Base-by-base conservation (phyloP, 2,888 invertebrate genomes). In the Agonum fuliginosum region DNA sequence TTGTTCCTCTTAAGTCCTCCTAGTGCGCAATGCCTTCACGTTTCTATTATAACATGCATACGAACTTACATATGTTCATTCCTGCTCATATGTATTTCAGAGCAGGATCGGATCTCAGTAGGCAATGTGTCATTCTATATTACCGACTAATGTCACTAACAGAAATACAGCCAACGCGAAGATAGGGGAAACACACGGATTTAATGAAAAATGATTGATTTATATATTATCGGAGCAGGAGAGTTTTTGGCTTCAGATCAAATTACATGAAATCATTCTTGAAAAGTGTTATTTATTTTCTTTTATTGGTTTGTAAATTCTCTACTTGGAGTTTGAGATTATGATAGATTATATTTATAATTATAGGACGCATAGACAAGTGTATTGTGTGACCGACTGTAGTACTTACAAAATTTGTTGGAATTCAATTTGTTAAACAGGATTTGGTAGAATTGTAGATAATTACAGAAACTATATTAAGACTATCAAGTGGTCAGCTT, bases 131-230 rank as follows among this genome's bases (percentile, higher is more conserved):
- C 67, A 67, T 67, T 67, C 67, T 65, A 24, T 65, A 65, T 65
- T 74, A 74, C 62, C 71, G 12, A 48, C 74, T 74, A 74, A 58
- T 74, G 24, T 27, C 62, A 41, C 30, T 73, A 43, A 62, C 43
- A 65, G 74, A 74, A 74, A 65, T 74, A 74, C 46, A 27, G 30
- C 46, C 8, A 14, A 3, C 17, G 17, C 1, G 3, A 24, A 24
- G 62, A 24, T 14, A 12, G 5, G 22, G 22, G 54, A 54, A 6
- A 24, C 22, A 24, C 6, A 20, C 37, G 0, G 12, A 20, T 54
- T 19, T 54, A 54, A 54, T 24, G 54, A 54, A 54, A 24, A 20
- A 22, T 54, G 54, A 54, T 54, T 54, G 54, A 54, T 54, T 54
- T 54, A 54, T 54, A 0, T 37, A 37, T 37, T 37, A 37, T 10